Evolutionary conservation across 1,140 invertebrate species (phyloP), one percentile per base, ranked within the genome.

Genomic region (Drosophila lacteicornis): DNA sequence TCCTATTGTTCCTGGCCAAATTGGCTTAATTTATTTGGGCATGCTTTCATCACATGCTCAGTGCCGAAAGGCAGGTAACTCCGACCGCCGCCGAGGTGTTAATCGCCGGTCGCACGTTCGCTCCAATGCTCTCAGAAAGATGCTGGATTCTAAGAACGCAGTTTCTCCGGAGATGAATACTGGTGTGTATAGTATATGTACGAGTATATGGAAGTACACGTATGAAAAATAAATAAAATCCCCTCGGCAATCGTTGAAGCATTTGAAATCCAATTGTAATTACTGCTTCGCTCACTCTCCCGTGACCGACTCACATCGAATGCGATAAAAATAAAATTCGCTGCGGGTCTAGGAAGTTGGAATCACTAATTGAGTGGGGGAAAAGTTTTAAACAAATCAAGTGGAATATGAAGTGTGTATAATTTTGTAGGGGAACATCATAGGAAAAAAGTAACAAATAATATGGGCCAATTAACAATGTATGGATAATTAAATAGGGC

Each of bases 31-130:
- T 79, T 75, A 49, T 75, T 65, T 69, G 80, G 59, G 51, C 79
- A 82, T 78, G 79, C 79, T 82, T 82, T 82, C 67, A 82, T 77
- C 74, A 68, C 68, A 82, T 82, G 79, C 47, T 36, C 51, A 61
- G 57, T 57, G 46, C 56, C 17, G 15, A n/a, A 42, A 58, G 46
- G 59, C 38, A 55, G 63, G 62, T 38, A 67, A 67, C 67, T 70
- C 49, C 56, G 36, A 43, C 43, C 36, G 57, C 43, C 61, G 43
- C 36, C 53, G 60, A 80, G 80, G 83, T 87, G 84, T 61, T 83
- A 86, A 88, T 70, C 33, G 57, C 13, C 49, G 57, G 46, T 68
- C 50, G 66, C 74, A 67, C 67, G 57, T 78, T 73, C 51, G 30
- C 57, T 61, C 19, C 70, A 59, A 25, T 45, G 43, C 36, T 17